Percentiles rank a stretch among this genome's conserved stretches.
Evolutionary conservation across 1,140 invertebrate genomes (phyloP).

Genomic region (Trypoxylus dichotomus): DNA sequence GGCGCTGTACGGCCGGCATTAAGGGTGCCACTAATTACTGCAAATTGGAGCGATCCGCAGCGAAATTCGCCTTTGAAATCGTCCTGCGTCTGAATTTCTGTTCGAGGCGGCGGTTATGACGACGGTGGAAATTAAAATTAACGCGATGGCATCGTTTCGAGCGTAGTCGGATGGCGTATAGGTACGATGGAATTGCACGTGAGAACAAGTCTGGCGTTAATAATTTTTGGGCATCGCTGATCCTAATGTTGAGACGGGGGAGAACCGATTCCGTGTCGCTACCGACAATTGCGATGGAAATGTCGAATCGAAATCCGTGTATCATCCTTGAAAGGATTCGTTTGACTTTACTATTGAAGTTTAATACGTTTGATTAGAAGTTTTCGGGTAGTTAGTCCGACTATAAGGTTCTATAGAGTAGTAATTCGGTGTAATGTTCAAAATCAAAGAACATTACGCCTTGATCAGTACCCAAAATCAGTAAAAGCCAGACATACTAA

Average conservation of each 20-base stretch:
- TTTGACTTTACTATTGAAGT: neutral
- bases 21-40: slow-evolving; percentile 26
- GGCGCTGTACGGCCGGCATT: neutral
- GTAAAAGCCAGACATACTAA: no score
- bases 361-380: neutral
- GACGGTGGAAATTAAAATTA: slow-evolving; percentile 12
- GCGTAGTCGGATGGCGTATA: neutral
- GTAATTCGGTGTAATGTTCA: no score
- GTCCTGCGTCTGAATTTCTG: neutral
- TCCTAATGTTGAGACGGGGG: neutral
- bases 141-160: neutral
- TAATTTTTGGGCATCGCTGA: neutral
- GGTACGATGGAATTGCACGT: neutral
- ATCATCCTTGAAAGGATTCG: neutral
- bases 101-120: neutral
- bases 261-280: neutral
- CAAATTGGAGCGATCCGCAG: neutral
- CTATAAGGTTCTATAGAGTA: neutral
- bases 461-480: no score
- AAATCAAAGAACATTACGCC: no score
- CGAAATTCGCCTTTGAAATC: slow-evolving; percentile 8
- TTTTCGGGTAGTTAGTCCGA: neutral
- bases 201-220: neutral
- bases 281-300: neutral
- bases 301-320: neutral